Base-by-base conservation (phyloP, 2,797 vertebrate species). In the Psittacula echo region DNA sequence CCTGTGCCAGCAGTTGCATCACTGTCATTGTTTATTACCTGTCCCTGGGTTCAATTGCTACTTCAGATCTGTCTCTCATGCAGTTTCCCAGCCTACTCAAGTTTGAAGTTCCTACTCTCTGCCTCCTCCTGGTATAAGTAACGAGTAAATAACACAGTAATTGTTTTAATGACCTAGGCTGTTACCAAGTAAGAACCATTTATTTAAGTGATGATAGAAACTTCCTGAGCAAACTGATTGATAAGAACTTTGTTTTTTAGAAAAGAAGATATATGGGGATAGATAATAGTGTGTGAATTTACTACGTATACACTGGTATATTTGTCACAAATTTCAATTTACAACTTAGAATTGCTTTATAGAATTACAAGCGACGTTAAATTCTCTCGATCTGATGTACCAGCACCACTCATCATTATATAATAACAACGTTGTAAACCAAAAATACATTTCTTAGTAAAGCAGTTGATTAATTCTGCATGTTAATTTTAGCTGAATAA, bases 121-220 rank as follows among this genome's bases (percentile, higher is more conserved):
- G 54, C 41, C 19, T 74, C 34, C 45, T 93, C 62, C 41, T 91
- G 4, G 0, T 90, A 56, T 39, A 76, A 93, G 34, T 87, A 91
- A 30, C 10, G 42, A 77, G 76, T 93, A 12, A 51, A 45, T 61
- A 93, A 42, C n/a, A 30, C 16, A 50, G 29, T 94, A 67, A 93
- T 90, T 95, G 81, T 79, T 88, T 85, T 79, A 81, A 90, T 94
- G 48, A 82, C 13, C 34, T 67, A 62, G 66, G 30, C 47, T 81
- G 65, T 85, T 91, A 39, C 9, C 34, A 60, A 48, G 26, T 51
- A 65, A 79, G 62, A 89, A 78, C 20, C 30, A 65, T 77, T 91
- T 95, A 62, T 92, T 89, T 76, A 81, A 84, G 47, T 62, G 21
- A 73, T 70, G 51, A 48, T 64, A 66, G 42, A 78, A 70, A 86